Evolutionary conservation across 2,797 vertebrate genomes (phyloP), one percentile per base, ranked within the genome.

Genomic region (Salmo trutta): DNA sequence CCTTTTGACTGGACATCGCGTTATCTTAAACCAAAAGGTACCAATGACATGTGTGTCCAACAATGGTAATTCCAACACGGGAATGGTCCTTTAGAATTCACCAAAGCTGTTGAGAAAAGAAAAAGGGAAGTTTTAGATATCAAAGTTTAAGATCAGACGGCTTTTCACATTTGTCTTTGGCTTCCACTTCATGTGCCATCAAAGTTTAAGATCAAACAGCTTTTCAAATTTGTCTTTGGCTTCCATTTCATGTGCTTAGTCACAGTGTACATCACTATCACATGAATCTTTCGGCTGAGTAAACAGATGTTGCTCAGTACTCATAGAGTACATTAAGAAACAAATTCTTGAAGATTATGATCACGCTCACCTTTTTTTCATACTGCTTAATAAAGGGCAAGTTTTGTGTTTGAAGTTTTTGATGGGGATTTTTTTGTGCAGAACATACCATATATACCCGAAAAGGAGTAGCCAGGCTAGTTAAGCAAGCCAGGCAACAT

Each of bases 51-150:
- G 70, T 64, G 59, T 53, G 7, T 82, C 72, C 72, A 84, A 59
- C 19, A 74, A 52, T 24, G 71, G 75, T 76, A 69, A 76, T 74
- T 77, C 80, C 79, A 71, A 81, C 53, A 4, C n/a, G 82, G 29
- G 4, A 15, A 31, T 68, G 12, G 31, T 68, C 16, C 31, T 33
- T 68, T 68, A 7, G 16, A 33, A 17, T 21, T 76, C 77, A 77
- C 27, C 75, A 77, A 77, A 78, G 83, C 90, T 92, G 84, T 79
- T 47, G 1, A 24, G 64, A 79, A 85, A 36, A 31, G 68, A 85
- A 54, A 53, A 1, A 3, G 78, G 24, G 47, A 31, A 3, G 6
- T 17, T 78, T 65, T 68, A 31, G 62, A 73, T 21, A 33, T 47
- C 21, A 73, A 74, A 56, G 66, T 65, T 67, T 16, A 33, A 74